Conservation (phyloP, 2,113 vertebrate species). For the Conger conger region DNA sequence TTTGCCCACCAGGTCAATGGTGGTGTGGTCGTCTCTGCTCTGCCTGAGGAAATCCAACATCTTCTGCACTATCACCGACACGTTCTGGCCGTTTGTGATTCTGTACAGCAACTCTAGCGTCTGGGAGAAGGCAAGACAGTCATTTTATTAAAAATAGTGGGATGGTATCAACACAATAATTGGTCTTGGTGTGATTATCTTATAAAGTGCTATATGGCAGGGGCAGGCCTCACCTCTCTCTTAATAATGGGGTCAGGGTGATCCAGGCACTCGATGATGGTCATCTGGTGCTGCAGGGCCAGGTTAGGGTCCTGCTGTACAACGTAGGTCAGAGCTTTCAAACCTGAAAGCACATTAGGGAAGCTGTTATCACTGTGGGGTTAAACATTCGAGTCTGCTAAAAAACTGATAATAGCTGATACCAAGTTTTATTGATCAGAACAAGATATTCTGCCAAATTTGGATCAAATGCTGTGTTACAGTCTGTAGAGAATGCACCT, state of each 20-base stretch:
- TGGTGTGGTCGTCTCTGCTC: conserved; percentile 85
- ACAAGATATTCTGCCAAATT: too few relatives aligned
- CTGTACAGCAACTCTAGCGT: conserved; percentile 93
- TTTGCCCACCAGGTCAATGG: conserved; percentile 84
- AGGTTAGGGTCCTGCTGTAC: conserved; percentile 91
- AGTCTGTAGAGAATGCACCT: too few relatives aligned
- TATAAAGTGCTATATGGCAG: neutral
- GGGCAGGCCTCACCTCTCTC: conserved; percentile 80
- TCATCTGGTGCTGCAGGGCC: conserved; percentile 96
- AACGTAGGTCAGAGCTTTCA: conserved; percentile 93
- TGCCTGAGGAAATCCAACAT: conserved; percentile 88
- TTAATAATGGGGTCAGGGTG: conserved; percentile 93
- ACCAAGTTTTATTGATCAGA: too few relatives aligned
- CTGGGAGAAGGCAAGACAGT: conserved; percentile 58
- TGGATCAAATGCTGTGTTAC: too few relatives aligned
- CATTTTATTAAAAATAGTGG: neutral
- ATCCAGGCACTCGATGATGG: conserved; percentile 95
- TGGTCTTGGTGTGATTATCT: neutral
- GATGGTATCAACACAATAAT: too few relatives aligned
- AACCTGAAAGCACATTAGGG: conserved; percentile 66
- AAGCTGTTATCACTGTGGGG: neutral
- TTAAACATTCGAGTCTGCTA: conserved; percentile 20
- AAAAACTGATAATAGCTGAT: neutral
- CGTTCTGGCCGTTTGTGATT: conserved; percentile 94
- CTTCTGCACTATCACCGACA: conserved; percentile 90